Base-by-base conservation (phyloP, 2,797 vertebrate genomes). In the Muscicapa comitata region DNA sequence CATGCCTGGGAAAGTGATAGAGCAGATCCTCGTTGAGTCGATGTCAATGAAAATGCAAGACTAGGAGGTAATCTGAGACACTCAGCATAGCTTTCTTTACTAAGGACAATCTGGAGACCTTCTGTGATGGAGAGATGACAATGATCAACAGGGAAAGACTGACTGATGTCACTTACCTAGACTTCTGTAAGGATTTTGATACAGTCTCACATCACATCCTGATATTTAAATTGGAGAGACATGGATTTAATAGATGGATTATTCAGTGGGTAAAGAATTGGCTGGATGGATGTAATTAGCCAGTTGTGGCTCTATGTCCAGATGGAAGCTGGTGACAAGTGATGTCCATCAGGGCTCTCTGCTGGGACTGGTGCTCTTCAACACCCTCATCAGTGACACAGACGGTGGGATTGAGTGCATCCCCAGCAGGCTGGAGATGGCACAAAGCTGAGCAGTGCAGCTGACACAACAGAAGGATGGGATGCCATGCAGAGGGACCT, bases 121-220 rank as follows among this genome's bases (percentile, higher is more conserved):
- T 40, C n/a, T n/a, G n/a, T n/a, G n/a, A n/a, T 54, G 19, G 40
- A 54, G 12, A 17, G 35, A 48, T 24, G 40, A 31, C 13, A 68
- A 11, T 7, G 2, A 7, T 61, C 18, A 17, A 24, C 9, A 47
- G 4, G 33, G 13, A 26, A 74, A 67, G 54, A 74, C 18, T 13
- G 33, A 47, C 6, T 13, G 10, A 53, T 26, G 12, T 11, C 7
- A 24, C 5, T 26, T 54, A 24, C 19, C 16, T 35, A 68, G 31
- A 88, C 6, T 24, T 40, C 35, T 48, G 26, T 42, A 26, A 35
- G 10, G 40, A 23, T 37, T 81, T 54, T 4, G 7, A 17, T 48
- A 37, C 0, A 0, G 26, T 55, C 26, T 7, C 11, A 19, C 31
- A 48, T n/a, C 12, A 43, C 15, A 40, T 37, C 13, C 18, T 54